Conservation (phyloP, 2,113 vertebrate species). For the Albula goreensis region DNA sequence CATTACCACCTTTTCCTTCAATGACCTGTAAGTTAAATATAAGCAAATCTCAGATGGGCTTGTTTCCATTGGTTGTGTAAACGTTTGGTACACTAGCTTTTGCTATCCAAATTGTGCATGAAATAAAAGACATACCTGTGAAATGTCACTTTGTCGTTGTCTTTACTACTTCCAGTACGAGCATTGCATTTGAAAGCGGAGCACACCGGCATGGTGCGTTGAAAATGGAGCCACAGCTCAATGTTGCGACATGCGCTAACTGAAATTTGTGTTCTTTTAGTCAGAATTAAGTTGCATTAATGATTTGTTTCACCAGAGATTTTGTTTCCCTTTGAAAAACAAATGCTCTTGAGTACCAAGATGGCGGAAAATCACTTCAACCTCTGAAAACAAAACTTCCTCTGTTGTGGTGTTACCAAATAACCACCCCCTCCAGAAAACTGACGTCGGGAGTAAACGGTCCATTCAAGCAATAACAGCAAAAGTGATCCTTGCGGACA, state of each 20-base stretch:
- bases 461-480: neutral
- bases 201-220: neutral
- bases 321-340: neutral
- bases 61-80: neutral
- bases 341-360: neutral
- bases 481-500: neutral
- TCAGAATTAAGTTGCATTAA: neutral
- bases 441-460: neutral
- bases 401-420: neutral
- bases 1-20: neutral
- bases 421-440: neutral
- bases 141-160: conserved; percentile 1
- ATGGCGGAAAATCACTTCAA: conserved; percentile 6
- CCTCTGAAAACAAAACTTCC: neutral
- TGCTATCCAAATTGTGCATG: neutral
- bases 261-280: neutral
- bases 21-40: neutral
- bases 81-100: neutral
- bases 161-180: neutral
- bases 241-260: neutral
- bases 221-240: neutral
- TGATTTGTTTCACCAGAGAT: neutral
- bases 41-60: too few relatives aligned
- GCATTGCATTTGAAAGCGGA: conserved; percentile 5
- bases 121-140: neutral